A percentile compares a stretch with the other conserved stretches of the same genome.
Evolutionary conservation across 1,140 invertebrate genomes (phyloP).

Genomic region (Hycleus phaleratus): DNA sequence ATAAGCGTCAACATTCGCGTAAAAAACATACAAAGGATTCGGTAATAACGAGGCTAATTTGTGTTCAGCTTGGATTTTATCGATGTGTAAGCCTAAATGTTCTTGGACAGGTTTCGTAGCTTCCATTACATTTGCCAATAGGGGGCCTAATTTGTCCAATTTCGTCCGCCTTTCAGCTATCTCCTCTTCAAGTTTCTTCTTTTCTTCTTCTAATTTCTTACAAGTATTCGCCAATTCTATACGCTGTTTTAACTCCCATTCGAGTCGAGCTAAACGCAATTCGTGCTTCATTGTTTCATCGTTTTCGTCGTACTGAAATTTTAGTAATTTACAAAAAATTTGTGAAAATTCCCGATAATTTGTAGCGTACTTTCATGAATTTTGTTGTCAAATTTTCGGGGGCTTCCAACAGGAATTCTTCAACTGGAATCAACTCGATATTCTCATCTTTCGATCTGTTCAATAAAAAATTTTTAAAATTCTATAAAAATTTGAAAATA

Average conservation of each 20-base stretch:
- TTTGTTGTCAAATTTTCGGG: slow-evolving; percentile 48
- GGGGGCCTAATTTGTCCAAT: slow-evolving; percentile 73
- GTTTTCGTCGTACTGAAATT: slow-evolving; percentile 22
- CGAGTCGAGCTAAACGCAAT: slow-evolving; percentile 73
- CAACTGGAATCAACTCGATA: slow-evolving; percentile 77
- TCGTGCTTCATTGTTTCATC: slow-evolving; percentile 53
- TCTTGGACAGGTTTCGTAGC: slow-evolving; percentile 85
- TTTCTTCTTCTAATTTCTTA: slow-evolving; percentile 65
- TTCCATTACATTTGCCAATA: slow-evolving; percentile 64
- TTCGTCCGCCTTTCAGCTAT: slow-evolving; percentile 75
- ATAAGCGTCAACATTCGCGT: slow-evolving; percentile 78
- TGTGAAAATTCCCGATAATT: neutral
- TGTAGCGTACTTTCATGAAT: slow-evolving; percentile 27
- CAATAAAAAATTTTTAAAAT: neutral
- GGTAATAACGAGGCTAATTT: slow-evolving; percentile 69
- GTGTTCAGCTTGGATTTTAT: slow-evolving; percentile 67
- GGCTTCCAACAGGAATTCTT: slow-evolving; percentile 79
- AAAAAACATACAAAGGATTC: slow-evolving; percentile 78
- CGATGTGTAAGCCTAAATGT: slow-evolving; percentile 72
- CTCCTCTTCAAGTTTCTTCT: slow-evolving; percentile 55
- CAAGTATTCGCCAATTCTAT: slow-evolving; percentile 73
- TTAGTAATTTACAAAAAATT: neutral
- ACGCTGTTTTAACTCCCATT: slow-evolving; percentile 87
- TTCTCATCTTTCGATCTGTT: slow-evolving; percentile 86
- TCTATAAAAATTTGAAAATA: neutral